phyloP scores from a whole-genome alignment of 2,888 invertebrate genomes.

The Andricus curvator region DNA sequence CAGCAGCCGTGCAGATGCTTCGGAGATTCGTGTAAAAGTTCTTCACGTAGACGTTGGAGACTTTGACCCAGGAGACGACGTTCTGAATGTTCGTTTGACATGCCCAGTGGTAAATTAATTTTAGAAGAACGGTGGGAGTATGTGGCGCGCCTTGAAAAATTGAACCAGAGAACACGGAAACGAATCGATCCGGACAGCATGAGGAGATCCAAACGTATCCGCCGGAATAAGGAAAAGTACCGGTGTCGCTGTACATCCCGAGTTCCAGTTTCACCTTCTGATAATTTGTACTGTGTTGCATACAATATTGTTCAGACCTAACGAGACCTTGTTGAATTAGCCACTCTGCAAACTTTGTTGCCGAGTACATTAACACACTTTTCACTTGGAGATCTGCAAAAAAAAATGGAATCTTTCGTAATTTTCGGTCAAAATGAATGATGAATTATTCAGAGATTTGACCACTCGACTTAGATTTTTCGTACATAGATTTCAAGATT shows the following conservation, averaged over 20 bases:
- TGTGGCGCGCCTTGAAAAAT: conserved; percentile 92
- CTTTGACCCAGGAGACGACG: conserved; percentile 93
- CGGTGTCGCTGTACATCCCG: conserved; percentile 91
- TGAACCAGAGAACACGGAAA: conserved; percentile 92
- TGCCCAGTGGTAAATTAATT: conserved; percentile 94
- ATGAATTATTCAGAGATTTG: not conserved
- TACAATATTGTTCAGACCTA: conserved; percentile 88
- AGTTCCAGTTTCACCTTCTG: conserved; percentile 86
- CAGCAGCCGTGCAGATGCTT: conserved; percentile 88
- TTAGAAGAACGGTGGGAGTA: conserved; percentile 89
- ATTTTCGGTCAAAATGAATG: not conserved
- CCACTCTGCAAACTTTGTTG: conserved; percentile 94
- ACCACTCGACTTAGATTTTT: too few species aligned
- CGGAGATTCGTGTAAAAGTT: conserved; percentile 86
- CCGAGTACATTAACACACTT: conserved; percentile 88
- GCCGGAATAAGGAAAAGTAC: conserved; percentile 92
- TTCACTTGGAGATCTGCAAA: conserved; percentile 88
- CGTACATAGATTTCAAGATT: too few species aligned
- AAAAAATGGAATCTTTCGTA: not conserved
- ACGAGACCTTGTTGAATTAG: conserved; percentile 91
- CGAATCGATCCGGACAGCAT: conserved; percentile 91
- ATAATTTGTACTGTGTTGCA: conserved; percentile 80
- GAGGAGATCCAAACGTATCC: conserved; percentile 95
- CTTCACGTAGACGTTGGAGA: conserved; percentile 85
- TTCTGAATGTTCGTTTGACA: conserved; percentile 94